Conservation (phyloP, 2,113 vertebrate genomes). For the Syngnathoides biaculeatus region DNA sequence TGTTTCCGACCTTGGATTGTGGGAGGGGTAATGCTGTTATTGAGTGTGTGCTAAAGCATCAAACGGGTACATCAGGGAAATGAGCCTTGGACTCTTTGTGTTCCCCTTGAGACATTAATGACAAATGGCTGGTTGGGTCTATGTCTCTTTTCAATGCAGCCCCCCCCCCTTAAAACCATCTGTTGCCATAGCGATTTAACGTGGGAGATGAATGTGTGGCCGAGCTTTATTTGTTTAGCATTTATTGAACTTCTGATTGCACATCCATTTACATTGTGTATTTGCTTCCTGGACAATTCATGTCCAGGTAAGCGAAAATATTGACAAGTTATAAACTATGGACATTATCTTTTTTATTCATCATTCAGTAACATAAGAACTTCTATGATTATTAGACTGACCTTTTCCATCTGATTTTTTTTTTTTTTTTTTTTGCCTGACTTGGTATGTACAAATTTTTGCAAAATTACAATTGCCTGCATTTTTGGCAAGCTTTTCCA, state of each 20-base stretch:
- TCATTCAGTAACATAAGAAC: no score
- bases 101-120: neutral
- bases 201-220: neutral
- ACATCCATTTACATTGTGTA: neutral
- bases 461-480: no score
- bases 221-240: neutral
- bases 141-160: neutral
- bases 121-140: neutral
- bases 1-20: neutral
- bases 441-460: no score
- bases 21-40: neutral
- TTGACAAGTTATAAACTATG: neutral
- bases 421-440: no score
- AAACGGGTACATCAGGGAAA: neutral
- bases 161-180: neutral
- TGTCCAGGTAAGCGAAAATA: neutral
- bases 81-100: neutral
- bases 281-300: neutral
- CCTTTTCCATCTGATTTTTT: no score
- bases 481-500: neutral
- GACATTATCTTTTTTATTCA: no score
- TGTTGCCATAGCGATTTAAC: constrained; percentile 9
- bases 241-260: neutral
- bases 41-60: neutral
- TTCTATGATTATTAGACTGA: no score